phyloP scores from a whole-genome alignment of 2,797 vertebrate species.

The Schizopygopsis malacanthus region DNA sequence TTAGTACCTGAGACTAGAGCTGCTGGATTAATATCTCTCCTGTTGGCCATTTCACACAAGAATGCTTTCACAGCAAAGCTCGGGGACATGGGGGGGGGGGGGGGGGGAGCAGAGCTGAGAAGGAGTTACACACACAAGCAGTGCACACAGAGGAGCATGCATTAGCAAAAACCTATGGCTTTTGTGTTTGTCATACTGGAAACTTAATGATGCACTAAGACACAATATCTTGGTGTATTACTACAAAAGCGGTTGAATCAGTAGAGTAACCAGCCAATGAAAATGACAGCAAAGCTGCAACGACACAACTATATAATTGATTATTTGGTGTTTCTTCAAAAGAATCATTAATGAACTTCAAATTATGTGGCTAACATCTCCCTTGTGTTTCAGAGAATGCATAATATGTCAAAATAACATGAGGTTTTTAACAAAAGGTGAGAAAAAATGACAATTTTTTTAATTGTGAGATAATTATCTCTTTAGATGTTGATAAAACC shows the following conservation, averaged over 20 bases:
- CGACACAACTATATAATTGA: not conserved
- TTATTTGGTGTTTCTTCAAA: not conserved
- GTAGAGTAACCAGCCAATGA: not conserved
- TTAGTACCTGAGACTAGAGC: slow-evolving; percentile 25
- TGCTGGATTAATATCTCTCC: slow-evolving; percentile 45
- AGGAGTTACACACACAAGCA: slow-evolving; percentile 7
- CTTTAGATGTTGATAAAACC: not conserved
- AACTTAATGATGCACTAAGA: slow-evolving; percentile 3
- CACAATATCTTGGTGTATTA: not conserved
- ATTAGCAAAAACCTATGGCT: slow-evolving; percentile 1
- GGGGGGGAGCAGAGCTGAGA: not conserved
- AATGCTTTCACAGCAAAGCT: slow-evolving; percentile 53
- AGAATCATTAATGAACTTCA: not conserved
- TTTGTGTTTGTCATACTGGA: not conserved
- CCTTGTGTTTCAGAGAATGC: not conserved
- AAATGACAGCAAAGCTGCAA: not conserved
- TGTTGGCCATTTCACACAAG: slow-evolving; percentile 52
- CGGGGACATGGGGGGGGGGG: not conserved
- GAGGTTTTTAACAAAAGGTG: not conserved
- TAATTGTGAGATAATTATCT: not conserved
- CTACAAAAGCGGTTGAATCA: slow-evolving; percentile 21
- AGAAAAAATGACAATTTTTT: not conserved
- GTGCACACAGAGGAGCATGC: not conserved
- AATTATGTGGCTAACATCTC: not conserved
- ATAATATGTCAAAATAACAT: not conserved